Evolutionary conservation across 1,140 invertebrate genomes (phyloP).

Genomic region (Bombus balteatus): DNA sequence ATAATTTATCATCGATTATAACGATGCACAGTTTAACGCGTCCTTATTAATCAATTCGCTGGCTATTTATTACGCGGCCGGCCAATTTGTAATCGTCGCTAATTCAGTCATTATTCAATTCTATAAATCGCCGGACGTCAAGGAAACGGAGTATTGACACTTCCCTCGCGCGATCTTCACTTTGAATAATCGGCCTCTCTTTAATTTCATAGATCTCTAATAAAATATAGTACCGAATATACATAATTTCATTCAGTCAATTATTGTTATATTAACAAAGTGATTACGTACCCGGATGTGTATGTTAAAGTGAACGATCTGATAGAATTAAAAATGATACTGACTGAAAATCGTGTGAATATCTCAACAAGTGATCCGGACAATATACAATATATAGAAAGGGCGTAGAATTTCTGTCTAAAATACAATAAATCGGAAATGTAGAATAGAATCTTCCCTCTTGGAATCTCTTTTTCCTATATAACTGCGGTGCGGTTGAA

Average conservation of each 20-base stretch:
- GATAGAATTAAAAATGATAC: too few relatives aligned
- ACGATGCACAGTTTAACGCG: conserved; percentile 49
- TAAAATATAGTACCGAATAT: too few relatives aligned
- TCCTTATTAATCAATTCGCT: conserved; percentile 49
- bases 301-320: too few relatives aligned
- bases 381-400: too few relatives aligned
- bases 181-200: neutral
- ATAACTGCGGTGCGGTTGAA: too few relatives aligned
- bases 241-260: too few relatives aligned
- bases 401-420: too few relatives aligned
- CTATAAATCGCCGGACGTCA: conserved; percentile 11
- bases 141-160: conserved; percentile 20
- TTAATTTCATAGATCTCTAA: neutral
- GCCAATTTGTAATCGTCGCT: conserved; percentile 49
- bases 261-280: too few relatives aligned
- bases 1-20: conserved; percentile 55
- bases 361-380: too few relatives aligned
- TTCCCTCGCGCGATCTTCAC: neutral
- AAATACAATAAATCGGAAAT: neutral
- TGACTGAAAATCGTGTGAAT: too few relatives aligned
- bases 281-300: too few relatives aligned
- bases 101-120: conserved; percentile 46
- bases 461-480: neutral
- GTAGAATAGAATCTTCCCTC: neutral
- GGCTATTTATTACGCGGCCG: conserved; percentile 42